Evolutionary conservation across 2,888 invertebrate species (phyloP), one percentile per base, ranked within the genome.

Genomic region (Yponomeuta sedellus): DNA sequence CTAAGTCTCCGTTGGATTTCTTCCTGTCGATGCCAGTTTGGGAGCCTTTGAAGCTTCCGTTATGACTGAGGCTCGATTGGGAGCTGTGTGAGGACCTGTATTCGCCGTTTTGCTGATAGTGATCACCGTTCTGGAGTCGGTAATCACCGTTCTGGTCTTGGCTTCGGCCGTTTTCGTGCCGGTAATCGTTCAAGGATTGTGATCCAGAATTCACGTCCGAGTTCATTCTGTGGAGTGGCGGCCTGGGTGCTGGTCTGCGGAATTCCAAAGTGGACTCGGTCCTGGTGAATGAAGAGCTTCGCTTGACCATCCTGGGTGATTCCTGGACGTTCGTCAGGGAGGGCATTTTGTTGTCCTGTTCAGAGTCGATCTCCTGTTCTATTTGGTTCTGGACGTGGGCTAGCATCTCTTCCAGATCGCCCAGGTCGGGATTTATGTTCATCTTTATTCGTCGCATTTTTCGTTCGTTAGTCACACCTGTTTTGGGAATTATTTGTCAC

Each of bases 391-490:
- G 91, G 1, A 92, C 91, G 70, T 87, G 84, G 0, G 91, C 91
- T 22, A 92, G 73, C 92, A 92, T 91, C 69, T 91, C 90, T 67
- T 92, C 92, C 11, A 92, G 68, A 66, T 92, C 92, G 0, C 89
- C 90, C 61, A 92, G 70, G 70, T 92, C 91, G 1, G 91, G 91
- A 70, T 88, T 86, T 11, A 88, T 71, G 44, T 80, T 86, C 73
- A 88, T 73, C 70, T 86, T 89, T 56, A 77, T 89, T 89, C 71
- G 69, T 69, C 57, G 62, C 65, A 69, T 65, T 68, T 66, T 68
- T 58, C n/a, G 16, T 28, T 39, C 25, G 52, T 62, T 52, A 16
- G 61, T 64, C 34, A 63, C 59, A 40, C 34, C 62, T 62, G 39
- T 39, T 62, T 2, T 19, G n/a, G 22, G 59, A 25, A 59, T 59